Conservation (phyloP, 2,888 invertebrate species). For the Drosophila borborema region DNA sequence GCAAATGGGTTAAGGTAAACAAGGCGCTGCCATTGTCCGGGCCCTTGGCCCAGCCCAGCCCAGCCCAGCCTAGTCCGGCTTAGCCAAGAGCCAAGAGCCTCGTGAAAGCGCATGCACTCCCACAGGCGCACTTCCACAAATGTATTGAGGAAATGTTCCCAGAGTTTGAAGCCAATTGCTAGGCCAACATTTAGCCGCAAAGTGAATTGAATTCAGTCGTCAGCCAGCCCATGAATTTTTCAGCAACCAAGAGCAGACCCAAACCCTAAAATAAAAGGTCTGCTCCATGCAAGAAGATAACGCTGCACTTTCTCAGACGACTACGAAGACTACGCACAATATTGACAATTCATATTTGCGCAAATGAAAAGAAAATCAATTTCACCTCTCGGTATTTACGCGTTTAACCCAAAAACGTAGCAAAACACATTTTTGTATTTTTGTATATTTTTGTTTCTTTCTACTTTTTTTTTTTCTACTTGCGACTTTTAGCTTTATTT, state of each 20-base stretch:
- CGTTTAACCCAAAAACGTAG: slow-evolving; percentile 80
- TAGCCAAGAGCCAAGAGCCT: neutral
- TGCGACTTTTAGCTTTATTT: slow-evolving; percentile 33
- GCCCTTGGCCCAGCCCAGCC: slow-evolving; percentile 12
- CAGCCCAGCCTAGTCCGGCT: neutral
- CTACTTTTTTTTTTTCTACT: slow-evolving; percentile 27
- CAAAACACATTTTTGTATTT: slow-evolving; percentile 27
- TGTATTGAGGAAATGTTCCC: slow-evolving; percentile 32
- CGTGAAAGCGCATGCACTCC: slow-evolving; percentile 55
- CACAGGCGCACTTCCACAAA: slow-evolving; percentile 64
- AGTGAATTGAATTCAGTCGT: slow-evolving; percentile 65
- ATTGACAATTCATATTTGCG: slow-evolving; percentile 84
- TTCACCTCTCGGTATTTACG: slow-evolving; percentile 84
- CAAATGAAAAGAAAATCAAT: slow-evolving; percentile 85
- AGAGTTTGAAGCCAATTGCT: slow-evolving; percentile 50
- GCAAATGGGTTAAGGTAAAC: slow-evolving; percentile 64
- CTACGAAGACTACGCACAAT: slow-evolving; percentile 68
- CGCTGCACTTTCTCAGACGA: slow-evolving; percentile 75
- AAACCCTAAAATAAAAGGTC: slow-evolving; percentile 29
- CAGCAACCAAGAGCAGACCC: slow-evolving; percentile 51
- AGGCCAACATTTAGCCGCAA: slow-evolving; percentile 52
- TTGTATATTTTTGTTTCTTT: slow-evolving; percentile 1
- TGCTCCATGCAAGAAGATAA: slow-evolving; percentile 28
- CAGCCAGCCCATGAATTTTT: slow-evolving; percentile 69
- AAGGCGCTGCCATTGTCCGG: slow-evolving; percentile 55